Evolutionary conservation across 2,797 vertebrate genomes (phyloP).

Genomic region (Molossus alvarezi): DNA sequence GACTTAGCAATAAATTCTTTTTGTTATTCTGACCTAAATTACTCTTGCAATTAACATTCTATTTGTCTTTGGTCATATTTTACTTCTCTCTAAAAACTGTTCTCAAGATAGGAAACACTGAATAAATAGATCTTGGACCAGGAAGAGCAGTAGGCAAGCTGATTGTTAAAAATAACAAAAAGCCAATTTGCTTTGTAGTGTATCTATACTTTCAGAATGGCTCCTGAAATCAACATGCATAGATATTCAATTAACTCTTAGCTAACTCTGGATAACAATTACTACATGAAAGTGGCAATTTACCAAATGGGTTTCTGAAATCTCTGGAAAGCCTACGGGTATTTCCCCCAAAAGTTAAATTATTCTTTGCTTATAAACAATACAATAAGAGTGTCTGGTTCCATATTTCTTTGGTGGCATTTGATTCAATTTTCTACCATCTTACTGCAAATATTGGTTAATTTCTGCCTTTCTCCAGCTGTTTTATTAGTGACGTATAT

Average conservation of each 20-base stretch:
- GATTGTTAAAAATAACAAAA: conserved; percentile 39
- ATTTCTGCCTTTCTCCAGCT: not conserved
- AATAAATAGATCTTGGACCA: conserved; percentile 65
- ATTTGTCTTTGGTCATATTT: conserved; percentile 81
- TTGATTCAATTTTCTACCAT: not conserved
- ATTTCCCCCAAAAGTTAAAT: conserved; percentile 4
- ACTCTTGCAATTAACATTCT: conserved; percentile 77
- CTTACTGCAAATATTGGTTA: not conserved
- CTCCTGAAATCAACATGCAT: not conserved
- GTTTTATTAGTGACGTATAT: not conserved
- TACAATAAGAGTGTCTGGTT: not conserved
- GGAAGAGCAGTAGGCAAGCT: not conserved
- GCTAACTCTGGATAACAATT: not conserved
- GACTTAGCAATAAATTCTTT: conserved; percentile 82
- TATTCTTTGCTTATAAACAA: conserved; percentile 39
- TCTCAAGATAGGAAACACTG: conserved; percentile 52
- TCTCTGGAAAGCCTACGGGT: not conserved
- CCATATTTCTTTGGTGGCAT: not conserved
- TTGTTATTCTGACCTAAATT: conserved; percentile 81
- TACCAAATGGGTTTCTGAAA: not conserved
- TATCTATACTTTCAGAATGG: not conserved
- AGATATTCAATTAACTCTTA: conserved; percentile 19
- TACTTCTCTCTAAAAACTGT: conserved; percentile 72
- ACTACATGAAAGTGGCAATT: not conserved
- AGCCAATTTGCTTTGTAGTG: not conserved